Evolutionary conservation across 2,113 vertebrate genomes (phyloP).

Genomic region (Tachycineta bicolor): DNA sequence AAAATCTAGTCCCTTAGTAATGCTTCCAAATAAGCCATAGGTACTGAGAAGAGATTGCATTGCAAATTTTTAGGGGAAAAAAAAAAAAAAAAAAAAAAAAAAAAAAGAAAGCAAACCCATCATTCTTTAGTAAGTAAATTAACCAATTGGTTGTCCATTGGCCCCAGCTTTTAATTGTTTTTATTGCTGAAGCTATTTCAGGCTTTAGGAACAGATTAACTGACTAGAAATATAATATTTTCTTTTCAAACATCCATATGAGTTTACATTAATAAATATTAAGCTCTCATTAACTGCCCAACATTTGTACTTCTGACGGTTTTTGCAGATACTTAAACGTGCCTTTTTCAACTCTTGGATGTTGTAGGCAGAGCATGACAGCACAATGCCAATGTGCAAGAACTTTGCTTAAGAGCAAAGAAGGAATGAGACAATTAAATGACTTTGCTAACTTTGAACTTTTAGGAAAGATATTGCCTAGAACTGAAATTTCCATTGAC

Average conservation of each 20-base stretch:
- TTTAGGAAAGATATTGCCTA: neutral
- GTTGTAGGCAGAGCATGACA: neutral
- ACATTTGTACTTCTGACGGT: neutral
- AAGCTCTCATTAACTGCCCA: neutral
- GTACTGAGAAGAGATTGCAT: neutral
- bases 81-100: neutral
- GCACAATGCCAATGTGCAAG: neutral
- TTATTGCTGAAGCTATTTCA: neutral
- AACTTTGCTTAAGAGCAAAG: neutral
- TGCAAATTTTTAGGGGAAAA: neutral
- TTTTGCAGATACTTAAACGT: neutral
- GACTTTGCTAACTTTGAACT: neutral
- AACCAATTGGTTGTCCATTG: neutral
- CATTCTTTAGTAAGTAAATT: neutral
- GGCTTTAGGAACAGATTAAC: neutral
- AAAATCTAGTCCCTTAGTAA: neutral
- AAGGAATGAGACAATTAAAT: neutral
- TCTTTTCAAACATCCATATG: neutral
- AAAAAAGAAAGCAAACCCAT: neutral
- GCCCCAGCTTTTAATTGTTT: neutral
- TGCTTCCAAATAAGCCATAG: neutral
- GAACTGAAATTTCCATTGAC: neutral
- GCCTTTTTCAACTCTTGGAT: neutral
- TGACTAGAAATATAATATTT: neutral
- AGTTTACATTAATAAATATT: neutral